A percentile compares a stretch with the other conserved stretches of the same genome.
Evolutionary conservation across 1,140 invertebrate genomes (phyloP).

Genomic region (Holcopasites calliopsidis): DNA sequence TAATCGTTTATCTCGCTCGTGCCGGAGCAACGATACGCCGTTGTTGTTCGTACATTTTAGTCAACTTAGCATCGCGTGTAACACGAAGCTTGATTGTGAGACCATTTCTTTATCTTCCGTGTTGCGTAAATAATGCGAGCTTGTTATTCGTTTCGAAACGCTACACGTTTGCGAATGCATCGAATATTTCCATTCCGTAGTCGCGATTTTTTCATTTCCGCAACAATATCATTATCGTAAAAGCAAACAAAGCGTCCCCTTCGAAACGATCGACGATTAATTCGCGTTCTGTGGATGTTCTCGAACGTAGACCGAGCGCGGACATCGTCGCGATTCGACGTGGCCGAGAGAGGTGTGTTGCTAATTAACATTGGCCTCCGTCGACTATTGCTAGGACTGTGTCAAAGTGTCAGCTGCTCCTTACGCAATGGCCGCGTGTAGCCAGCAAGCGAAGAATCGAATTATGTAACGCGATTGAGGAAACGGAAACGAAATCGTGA

Average conservation of each 20-base stretch:
- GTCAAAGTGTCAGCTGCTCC: neutral
- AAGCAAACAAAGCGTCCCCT: neutral
- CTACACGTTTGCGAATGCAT: neutral
- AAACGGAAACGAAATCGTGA: constrained; percentile 19
- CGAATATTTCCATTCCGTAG: neutral
- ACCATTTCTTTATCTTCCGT: neutral
- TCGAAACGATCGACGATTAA: neutral
- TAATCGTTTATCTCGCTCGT: too few relatives aligned
- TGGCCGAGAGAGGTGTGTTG: neutral
- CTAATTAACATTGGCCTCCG: constrained; percentile 3
- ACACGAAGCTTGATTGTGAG: neutral
- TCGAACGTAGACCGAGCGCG: too few relatives aligned
- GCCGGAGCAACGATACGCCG: too few relatives aligned
- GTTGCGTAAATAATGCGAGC: neutral
- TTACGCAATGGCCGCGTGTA: constrained; percentile 14
- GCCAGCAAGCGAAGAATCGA: constrained; percentile 16
- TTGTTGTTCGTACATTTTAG: too few relatives aligned
- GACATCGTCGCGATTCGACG: neutral
- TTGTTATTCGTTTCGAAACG: constrained; percentile 6
- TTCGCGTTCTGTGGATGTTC: neutral
- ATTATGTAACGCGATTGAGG: constrained; percentile 25
- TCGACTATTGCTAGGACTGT: neutral
- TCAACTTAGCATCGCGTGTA: neutral
- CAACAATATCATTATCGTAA: neutral
- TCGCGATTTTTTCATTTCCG: constrained; percentile 3